A percentile compares a stretch with the other conserved stretches of the same genome.
Conservation (phyloP, 2,797 vertebrate species). For the Crocidura indochinensis region DNA sequence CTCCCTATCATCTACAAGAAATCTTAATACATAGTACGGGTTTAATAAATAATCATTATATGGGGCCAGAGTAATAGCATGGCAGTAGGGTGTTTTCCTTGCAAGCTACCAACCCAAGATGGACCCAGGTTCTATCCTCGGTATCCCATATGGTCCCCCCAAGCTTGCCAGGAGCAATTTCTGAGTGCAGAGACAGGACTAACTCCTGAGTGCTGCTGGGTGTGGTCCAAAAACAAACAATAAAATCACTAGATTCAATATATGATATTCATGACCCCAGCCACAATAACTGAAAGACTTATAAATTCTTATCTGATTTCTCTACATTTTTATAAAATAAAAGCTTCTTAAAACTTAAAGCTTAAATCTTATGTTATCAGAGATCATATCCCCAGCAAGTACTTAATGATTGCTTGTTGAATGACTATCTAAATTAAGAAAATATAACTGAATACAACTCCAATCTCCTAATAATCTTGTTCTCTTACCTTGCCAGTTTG, state of each 20-base stretch:
- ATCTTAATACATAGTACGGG: neutral
- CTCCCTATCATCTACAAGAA: slow-evolving; percentile 46
- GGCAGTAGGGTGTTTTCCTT: too few relatives aligned
- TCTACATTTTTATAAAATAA: neutral
- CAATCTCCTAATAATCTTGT: slow-evolving; percentile 1
- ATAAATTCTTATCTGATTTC: slow-evolving; percentile 45
- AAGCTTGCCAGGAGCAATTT: too few relatives aligned
- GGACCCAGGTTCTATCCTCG: too few relatives aligned
- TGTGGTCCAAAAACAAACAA: too few relatives aligned
- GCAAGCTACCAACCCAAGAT: too few relatives aligned
- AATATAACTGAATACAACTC: neutral
- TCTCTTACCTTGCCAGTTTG: slow-evolving; percentile 90
- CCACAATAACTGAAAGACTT: slow-evolving; percentile 29
- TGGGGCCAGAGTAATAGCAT: too few relatives aligned
- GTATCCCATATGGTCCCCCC: too few relatives aligned
- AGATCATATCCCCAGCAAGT: neutral
- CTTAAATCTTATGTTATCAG: slow-evolving; percentile 19
- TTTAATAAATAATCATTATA: too few relatives aligned
- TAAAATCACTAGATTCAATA: neutral
- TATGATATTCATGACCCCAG: neutral
- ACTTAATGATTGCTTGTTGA: neutral
- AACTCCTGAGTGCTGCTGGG: too few relatives aligned
- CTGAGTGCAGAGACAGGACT: too few relatives aligned
- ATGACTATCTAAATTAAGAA: slow-evolving; percentile 61
- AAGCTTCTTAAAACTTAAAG: slow-evolving; percentile 25